These are phyloP conservation scores for Nannoperca obscura DNA, from an alignment of 2,797 vertebrate genomes.

Conservation along the genomic window DNA sequence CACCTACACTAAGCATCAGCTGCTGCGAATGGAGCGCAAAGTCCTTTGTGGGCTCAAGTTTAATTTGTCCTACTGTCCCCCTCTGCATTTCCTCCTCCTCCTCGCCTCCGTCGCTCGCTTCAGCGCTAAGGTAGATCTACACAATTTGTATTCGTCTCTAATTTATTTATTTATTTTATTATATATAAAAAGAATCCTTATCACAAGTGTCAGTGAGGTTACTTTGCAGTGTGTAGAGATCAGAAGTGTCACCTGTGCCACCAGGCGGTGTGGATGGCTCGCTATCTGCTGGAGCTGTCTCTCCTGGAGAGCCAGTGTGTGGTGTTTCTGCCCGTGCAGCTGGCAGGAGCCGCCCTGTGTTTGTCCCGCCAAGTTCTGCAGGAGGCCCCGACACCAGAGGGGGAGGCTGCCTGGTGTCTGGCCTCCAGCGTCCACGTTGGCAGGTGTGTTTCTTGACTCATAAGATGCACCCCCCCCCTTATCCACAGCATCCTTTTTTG, in stretches of 20 bases:
- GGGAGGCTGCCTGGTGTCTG: conserved; percentile 82
- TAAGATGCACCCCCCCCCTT: background rate
- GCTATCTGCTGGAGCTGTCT: conserved; percentile 90
- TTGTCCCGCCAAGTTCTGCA: conserved; percentile 84
- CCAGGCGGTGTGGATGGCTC: conserved; percentile 87
- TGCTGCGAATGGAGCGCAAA: conserved; percentile 89
- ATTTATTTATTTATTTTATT: too few relatives aligned
- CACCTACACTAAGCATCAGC: conserved; percentile 85
- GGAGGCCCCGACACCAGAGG: conserved; percentile 74
- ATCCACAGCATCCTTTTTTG: background rate
- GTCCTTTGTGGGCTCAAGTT: conserved; percentile 87
- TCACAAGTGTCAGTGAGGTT: background rate
- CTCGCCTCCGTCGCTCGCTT: conserved; percentile 82
- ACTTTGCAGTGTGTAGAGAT: too few relatives aligned
- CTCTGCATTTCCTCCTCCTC: conserved; percentile 87
- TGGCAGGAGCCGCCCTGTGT: conserved; percentile 87
- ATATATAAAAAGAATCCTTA: background rate
- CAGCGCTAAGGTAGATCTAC: conserved; percentile 77
- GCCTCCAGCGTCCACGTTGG: conserved; percentile 79
- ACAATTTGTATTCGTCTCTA: too few relatives aligned
- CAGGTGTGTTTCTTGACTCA: conserved; percentile 64
- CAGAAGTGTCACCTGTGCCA: background rate
- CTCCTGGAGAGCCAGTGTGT: conserved; percentile 87
- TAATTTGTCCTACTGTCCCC: conserved; percentile 84
- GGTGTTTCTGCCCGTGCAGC: conserved; percentile 84